Evolutionary conservation across 53 echinoderm and acorn worm genomes (phyloP), one percentile per base, ranked within the genome.

Genomic region (Zoroaster sp.): DNA sequence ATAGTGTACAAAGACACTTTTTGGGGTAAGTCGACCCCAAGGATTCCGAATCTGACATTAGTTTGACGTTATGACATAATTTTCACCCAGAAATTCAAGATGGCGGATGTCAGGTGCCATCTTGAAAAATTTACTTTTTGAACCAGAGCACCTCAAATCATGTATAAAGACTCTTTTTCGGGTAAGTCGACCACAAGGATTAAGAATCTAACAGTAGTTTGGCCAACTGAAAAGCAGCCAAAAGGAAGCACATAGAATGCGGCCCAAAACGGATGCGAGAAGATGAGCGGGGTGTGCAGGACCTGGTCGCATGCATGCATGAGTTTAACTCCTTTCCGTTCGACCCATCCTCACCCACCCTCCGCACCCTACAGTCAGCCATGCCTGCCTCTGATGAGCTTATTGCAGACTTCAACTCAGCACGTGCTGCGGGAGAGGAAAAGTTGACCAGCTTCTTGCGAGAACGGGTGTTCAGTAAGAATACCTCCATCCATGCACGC

Each of bases 401-500:
- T 46, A 25, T 87, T 32, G 14, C 39, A 74, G 74, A 74, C 41
- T 74, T 74, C 41, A 40, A 74, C 74, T 74, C 74, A 31, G 44
- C 72, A 44, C 51, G 25, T 52, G 54, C 31, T n/a, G 31, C 31
- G 18, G 51, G 87, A 31, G 73, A 73, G 52, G 6, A 23, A 4
- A 3, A 7, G 18, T n/a, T 74, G 42, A 39, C 40, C 40, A 40
- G 14, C 40, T 75, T 75, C 75, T 75, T 75, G 41, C 40, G 43
- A 75, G 75, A 72, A 41, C 75, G 75, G 41, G 21, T 75, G 75
- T 42, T 75, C 75, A 40, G 41, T 43, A 41, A 41, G 40, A 41
- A 75, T 75, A 75, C 75, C 53, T 47, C 86, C 20, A 51, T 91
- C 25, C 17, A 87, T 87, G 91, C 63, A 75, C 65, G 86, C 75